Base-by-base conservation (phyloP, 2,113 vertebrate genomes). In the Anarhynchus alexandrinus region DNA sequence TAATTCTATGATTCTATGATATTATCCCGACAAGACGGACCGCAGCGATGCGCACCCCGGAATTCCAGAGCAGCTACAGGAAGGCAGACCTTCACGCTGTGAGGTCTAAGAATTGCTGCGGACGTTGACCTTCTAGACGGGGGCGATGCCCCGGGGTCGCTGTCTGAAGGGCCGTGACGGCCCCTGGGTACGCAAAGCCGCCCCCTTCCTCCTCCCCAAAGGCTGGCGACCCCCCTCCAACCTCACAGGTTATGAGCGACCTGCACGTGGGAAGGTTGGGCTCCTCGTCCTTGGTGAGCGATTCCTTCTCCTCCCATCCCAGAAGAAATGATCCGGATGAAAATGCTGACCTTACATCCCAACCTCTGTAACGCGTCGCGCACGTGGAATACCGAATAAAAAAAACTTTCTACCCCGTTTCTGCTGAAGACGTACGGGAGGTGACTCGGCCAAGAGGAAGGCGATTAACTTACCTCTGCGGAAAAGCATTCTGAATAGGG, bases 401-500 rank as follows among this genome's bases (percentile, higher is more conserved):
- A 65, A 43, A 11, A 45, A 45, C 29, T 74, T 81, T 47, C 83
- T 69, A 23, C 59, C 87, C 43, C n/a, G 34, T 73, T 74, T 90
- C 71, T 66, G 65, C 71, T 49, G 65, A 95, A 80, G 57, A 79
- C 8, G 29, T 9, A 20, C 1, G 40, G 70, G 36, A 93, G 73
- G 55, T 58, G 70, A 86, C 38, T 91, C 0, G 0, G 16, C 59
- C 45, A 67, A 80, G 67, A 94, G 52, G 49, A 91, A 79, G n/a
- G 70, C 15, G 26, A 91, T 72, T 25, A 71, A 93, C 82, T 82
- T 66, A 93, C 74, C 86, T 76, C 95, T 80, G 34, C 5, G 3
- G 78, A 95, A 93, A 89, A 93, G 78, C 62, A 59, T 77, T 95
- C 93, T 71, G 78, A 87, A 62, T 6, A 73, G 47, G 12, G 78